Evolutionary conservation across 2,797 vertebrate genomes (phyloP), one percentile per base, ranked within the genome.

Genomic region (Paramormyrops hopkinsi): DNA sequence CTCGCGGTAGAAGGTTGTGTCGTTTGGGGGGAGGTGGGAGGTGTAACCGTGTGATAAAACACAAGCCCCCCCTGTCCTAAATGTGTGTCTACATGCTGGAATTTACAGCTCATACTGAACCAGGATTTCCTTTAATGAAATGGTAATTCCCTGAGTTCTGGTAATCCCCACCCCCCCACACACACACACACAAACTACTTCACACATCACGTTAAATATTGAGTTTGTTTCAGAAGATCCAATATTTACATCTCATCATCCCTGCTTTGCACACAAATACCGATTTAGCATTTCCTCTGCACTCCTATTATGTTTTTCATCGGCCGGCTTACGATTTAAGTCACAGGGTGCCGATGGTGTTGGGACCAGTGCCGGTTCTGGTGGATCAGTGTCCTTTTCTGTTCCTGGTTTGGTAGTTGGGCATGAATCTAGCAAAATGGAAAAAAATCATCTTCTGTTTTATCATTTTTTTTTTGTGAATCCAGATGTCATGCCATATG

Each of bases 161-260:
- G 53, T 33, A 53, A 33, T 56, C 12, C 37, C 37, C 37, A 37
- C 37, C 37, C 37, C 37, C 37, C 37, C 46, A 33, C 33, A 1
- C 33, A 33, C 33, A 12, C 50, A 51, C 50, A 51, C 12, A 51
- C 50, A 53, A 11, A 56, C 29, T 44, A 19, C 53, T 59, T 87
- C 53, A 41, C 51, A 56, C 86, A 62, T 56, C 86, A 41, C 37
- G 17, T 41, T 87, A 87, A 87, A 87, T 59, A 87, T 56, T 87
- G 53, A 87, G 53, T 87, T 56, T n/a, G 53, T 87, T 87, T 87
- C 86, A 87, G 33, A 12, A 87, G 53, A 62, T 25, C 86, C 53
- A 41, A 87, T 87, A 87, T 87, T 87, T 87, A 87, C 50, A 50
- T 59, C 51, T 41, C 29, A 25, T 59, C 65, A 73, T 73, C 17